These are phyloP conservation scores for Arctopsyche grandis DNA, from an alignment of 1,140 invertebrate species.

Conservation along the genomic window DNA sequence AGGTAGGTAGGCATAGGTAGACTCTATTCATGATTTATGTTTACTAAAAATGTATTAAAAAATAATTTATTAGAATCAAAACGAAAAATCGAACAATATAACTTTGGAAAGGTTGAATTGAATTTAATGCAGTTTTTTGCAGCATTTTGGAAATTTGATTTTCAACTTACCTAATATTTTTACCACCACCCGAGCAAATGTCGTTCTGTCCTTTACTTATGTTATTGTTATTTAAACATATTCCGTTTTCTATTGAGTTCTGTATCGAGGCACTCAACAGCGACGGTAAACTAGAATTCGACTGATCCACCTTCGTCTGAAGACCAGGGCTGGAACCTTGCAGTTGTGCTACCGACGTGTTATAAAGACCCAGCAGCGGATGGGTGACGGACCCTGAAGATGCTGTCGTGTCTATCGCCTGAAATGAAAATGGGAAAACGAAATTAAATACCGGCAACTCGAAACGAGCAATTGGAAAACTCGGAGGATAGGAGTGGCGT, in stretches of 20 bases:
- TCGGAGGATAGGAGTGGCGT: slow-evolving; percentile 21
- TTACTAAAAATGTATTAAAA: no score
- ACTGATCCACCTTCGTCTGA: slow-evolving; percentile 6
- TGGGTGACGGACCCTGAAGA: slow-evolving; percentile 59
- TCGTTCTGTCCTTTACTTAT: slow-evolving; percentile 45
- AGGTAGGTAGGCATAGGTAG: no score
- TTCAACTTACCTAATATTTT: slow-evolving; percentile 61
- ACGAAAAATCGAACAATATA: no score
- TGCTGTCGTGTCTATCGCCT: slow-evolving; percentile 65
- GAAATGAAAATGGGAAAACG: slow-evolving; percentile 39
- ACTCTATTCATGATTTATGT: no score
- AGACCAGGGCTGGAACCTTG: slow-evolving; percentile 35
- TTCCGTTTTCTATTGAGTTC: slow-evolving; percentile 54
- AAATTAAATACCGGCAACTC: not conserved
- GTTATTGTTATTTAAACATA: slow-evolving; percentile 50
- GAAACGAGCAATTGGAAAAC: not conserved
- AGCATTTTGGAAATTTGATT: no score
- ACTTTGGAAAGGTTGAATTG: no score
- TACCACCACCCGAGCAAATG: slow-evolving; percentile 57
- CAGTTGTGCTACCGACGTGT: slow-evolving; percentile 55
- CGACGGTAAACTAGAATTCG: slow-evolving; percentile 15
- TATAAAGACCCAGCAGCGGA: slow-evolving; percentile 64
- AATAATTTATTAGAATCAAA: no score
- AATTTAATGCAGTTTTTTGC: no score
- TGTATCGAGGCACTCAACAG: slow-evolving; percentile 54